A percentile compares a stretch with the other conserved stretches of the same genome.
phyloP scores from a whole-genome alignment of 2,797 vertebrate genomes.

The Denticeps clupeoides region DNA sequence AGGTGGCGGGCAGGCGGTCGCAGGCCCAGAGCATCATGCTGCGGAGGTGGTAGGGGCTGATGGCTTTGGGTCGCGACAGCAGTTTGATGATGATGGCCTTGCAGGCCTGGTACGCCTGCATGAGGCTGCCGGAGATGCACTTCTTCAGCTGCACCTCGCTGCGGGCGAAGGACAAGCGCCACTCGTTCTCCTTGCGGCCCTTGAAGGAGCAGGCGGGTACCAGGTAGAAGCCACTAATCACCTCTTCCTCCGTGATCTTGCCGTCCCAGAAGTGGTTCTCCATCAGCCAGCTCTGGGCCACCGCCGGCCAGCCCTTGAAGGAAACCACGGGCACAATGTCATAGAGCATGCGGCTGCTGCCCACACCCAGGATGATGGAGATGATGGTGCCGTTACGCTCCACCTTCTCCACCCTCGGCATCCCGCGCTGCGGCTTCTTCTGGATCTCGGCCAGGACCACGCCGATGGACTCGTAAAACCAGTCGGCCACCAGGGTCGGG shows the following conservation, averaged over 20 bases:
- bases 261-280: conserved; percentile 99
- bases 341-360: conserved; percentile 91
- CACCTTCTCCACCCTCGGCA: conserved; percentile 86
- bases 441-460: conserved; percentile 85
- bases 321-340: conserved; percentile 93
- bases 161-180: conserved; percentile 91
- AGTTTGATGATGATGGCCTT: conserved; percentile 90
- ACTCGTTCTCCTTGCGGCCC: conserved; percentile 88
- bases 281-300: conserved; percentile 97
- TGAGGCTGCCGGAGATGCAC: conserved; percentile 86
- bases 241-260: conserved; percentile 95
- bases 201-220: conserved; percentile 82
- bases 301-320: conserved; percentile 93
- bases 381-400: conserved; percentile 83
- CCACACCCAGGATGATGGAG: conserved; percentile 84
- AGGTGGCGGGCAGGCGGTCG: conserved; percentile 81
- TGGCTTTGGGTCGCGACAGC: conserved; percentile 81
- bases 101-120: conserved; percentile 93
- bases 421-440: conserved; percentile 88
- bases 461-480: conserved; percentile 86
- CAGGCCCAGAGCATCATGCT: conserved; percentile 97
- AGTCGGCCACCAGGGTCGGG: conserved; percentile 83
- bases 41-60: conserved; percentile 89
- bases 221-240: conserved; percentile 93
- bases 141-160: conserved; percentile 97